phyloP scores from a whole-genome alignment of 1,140 invertebrate species.

The Eulimnadia texana region DNA sequence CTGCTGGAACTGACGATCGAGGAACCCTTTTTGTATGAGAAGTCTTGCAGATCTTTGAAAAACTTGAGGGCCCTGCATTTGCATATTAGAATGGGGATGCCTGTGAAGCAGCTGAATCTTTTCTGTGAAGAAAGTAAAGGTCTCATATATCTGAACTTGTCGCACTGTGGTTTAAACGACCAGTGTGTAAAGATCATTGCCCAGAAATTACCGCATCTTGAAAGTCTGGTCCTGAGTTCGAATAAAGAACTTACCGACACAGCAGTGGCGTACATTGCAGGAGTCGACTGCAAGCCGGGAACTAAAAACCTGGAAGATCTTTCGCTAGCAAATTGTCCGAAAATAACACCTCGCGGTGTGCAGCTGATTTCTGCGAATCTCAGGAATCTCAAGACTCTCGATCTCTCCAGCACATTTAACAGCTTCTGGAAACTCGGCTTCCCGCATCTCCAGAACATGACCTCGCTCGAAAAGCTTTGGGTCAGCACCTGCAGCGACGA shows the following conservation, averaged over 20 bases:
- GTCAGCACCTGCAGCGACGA: background rate
- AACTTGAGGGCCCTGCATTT: no score
- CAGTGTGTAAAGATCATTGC: background rate
- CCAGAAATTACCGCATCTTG: background rate
- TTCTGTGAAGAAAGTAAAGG: no score
- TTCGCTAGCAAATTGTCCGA: background rate
- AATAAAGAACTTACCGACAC: background rate
- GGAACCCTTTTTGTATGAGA: no score
- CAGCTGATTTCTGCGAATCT: background rate
- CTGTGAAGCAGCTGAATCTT: no score
- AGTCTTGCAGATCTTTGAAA: no score
- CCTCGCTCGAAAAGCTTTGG: background rate
- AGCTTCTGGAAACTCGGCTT: background rate
- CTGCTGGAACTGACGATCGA: no score
- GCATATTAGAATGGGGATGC: no score
- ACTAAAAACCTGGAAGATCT: background rate
- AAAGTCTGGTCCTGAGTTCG: background rate
- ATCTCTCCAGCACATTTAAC: background rate
- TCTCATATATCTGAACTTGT: background rate
- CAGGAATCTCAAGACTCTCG: background rate
- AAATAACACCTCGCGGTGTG: background rate
- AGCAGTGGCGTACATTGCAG: background rate
- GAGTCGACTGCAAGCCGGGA: background rate
- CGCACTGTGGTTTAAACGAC: background rate
- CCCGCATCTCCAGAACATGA: background rate